Conservation (phyloP, 2,888 invertebrate genomes). For the Pseudococcus viburni region DNA sequence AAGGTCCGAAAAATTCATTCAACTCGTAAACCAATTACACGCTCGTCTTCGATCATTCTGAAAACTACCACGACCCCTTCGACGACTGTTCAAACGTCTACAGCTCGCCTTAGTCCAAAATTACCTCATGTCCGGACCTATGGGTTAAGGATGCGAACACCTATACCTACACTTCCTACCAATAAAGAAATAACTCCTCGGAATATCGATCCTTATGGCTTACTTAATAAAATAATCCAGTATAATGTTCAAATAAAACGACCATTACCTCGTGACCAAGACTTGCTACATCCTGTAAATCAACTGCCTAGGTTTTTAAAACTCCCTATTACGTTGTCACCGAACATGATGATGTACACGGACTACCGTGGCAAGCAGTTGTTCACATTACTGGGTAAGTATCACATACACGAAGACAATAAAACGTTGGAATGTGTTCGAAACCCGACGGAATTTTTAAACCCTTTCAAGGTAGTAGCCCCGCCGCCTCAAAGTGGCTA, state of each 20-base stretch:
- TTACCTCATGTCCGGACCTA: too few species aligned
- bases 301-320: constrained; percentile 1
- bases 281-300: neutral
- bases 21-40: neutral
- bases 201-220: constrained; percentile 42
- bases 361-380: neutral
- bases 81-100: neutral
- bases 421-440: constrained; percentile 23
- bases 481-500: neutral
- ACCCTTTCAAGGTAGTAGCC: neutral
- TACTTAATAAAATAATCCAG: neutral
- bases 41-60: neutral
- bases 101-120: neutral
- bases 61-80: neutral
- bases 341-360: neutral
- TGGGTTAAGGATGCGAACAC: neutral
- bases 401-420: constrained; percentile 16
- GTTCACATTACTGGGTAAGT: constrained; percentile 3
- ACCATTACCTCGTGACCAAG: neutral
- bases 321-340: neutral
- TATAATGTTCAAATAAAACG: neutral
- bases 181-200: neutral
- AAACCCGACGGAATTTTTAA: constrained; percentile 11
- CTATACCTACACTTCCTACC: neutral
- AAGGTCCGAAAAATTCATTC: neutral